Percentiles rank a stretch among this genome's conserved stretches.
Conservation (phyloP, 2,113 vertebrate genomes). For the Talpa occidentalis region DNA sequence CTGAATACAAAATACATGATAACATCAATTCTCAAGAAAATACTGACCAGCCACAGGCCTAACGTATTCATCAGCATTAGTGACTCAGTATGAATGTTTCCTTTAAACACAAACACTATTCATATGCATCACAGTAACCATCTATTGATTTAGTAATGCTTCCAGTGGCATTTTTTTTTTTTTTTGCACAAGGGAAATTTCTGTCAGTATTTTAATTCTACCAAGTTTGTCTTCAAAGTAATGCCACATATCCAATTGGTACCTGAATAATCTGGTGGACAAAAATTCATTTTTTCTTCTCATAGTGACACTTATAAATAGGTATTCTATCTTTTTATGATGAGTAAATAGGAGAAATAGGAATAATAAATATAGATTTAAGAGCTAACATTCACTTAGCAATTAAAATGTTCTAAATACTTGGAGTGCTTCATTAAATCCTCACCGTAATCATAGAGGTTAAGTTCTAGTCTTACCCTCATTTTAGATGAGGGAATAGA, state of each 20-base stretch:
- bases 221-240: conserved; percentile 41
- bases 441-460: background rate
- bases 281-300: background rate
- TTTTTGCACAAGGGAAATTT: background rate
- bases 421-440: background rate
- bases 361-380: background rate
- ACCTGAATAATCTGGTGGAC: background rate
- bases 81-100: conserved; percentile 3
- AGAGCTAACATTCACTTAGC: background rate
- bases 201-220: conserved; percentile 60
- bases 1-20: conserved; percentile 63
- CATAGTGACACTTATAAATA: background rate
- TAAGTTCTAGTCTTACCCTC: background rate
- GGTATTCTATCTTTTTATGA: background rate
- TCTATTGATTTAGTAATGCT: conserved; percentile 61
- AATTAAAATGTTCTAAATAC: background rate
- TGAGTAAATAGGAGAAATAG: background rate
- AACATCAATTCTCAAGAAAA: conserved; percentile 67
- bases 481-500: background rate
- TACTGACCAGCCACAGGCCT: background rate
- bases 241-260: background rate
- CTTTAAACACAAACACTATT: conserved; percentile 62
- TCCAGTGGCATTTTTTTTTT: conserved; percentile 10
- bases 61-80: conserved; percentile 42
- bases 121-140: conserved; percentile 37